Percentiles rank a stretch among this genome's conserved stretches.
These are phyloP conservation scores for Limnephilus marmoratus DNA, from an alignment of 2,888 invertebrate genomes.

Conservation along the genomic window DNA sequence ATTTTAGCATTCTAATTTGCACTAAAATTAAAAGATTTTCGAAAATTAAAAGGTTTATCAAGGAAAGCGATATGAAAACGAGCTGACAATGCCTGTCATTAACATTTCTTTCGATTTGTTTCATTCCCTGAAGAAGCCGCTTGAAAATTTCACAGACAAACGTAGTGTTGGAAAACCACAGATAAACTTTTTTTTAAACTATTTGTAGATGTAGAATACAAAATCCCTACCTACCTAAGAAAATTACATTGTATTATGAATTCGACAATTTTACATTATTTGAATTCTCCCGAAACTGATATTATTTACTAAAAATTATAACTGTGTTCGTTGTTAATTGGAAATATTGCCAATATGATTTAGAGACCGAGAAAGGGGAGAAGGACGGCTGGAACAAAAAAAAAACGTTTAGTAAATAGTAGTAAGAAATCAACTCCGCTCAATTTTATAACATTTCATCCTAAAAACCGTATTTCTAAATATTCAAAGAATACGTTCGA, in stretches of 20 bases:
- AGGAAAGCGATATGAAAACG: not conserved
- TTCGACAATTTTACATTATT: too few relatives aligned
- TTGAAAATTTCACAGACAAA: slow-evolving; percentile 2
- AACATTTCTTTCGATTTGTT: not conserved
- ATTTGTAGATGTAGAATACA: not conserved
- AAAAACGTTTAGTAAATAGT: not conserved
- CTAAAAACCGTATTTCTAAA: not conserved
- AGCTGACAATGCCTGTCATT: not conserved
- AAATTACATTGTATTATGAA: not conserved
- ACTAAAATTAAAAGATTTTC: not conserved
- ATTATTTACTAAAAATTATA: not conserved
- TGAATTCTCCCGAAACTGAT: not conserved
- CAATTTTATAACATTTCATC: too few relatives aligned
- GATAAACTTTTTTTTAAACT: not conserved
- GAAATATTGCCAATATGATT: not conserved
- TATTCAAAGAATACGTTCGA: not conserved
- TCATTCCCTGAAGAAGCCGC: not conserved
- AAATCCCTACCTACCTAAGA: not conserved
- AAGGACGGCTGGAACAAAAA: not conserved
- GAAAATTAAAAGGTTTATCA: not conserved
- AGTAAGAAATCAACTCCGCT: not conserved
- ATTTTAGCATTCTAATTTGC: not conserved
- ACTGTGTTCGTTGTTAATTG: not conserved
- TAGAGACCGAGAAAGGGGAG: not conserved
- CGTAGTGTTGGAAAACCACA: not conserved